These are phyloP conservation scores for Pseudobourletiella spinata DNA, from an alignment of 1,140 invertebrate genomes.

Conservation along the genomic window DNA sequence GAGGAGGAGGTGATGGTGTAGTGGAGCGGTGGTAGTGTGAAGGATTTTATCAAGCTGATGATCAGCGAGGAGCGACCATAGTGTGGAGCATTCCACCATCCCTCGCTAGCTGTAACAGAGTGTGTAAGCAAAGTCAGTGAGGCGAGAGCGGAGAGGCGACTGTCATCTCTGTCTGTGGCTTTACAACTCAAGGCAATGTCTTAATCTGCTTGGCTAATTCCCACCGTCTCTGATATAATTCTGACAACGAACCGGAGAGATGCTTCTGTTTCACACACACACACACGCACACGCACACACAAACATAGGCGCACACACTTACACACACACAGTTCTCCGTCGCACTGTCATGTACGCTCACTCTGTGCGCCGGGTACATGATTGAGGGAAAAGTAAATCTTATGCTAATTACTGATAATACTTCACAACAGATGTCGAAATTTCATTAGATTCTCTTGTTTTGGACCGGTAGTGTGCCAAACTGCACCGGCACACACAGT, in stretches of 20 bases:
- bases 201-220: constrained; percentile 35
- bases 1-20: too few relatives aligned
- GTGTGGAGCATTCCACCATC: not conserved
- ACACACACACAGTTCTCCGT: not conserved
- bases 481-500: not conserved
- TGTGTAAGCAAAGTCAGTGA: constrained; percentile 4
- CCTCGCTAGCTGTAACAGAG: not conserved
- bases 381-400: constrained; percentile 35
- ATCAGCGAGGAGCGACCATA: not conserved
- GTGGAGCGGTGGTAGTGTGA: too few relatives aligned
- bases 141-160: not conserved
- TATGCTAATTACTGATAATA: constrained; percentile 38
- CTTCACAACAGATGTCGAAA: constrained; percentile 37
- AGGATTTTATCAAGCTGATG: constrained; percentile 1
- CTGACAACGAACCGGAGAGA: constrained; percentile 11
- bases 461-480: constrained; percentile 1
- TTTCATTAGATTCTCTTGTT: constrained; percentile 35
- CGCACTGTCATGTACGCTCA: too few relatives aligned
- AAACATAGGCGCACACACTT: too few relatives aligned
- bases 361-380: too few relatives aligned
- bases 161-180: constrained; percentile 17
- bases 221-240: constrained; percentile 5
- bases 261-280: too few relatives aligned
- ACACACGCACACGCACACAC: too few relatives aligned
- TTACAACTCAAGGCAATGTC: constrained; percentile 12